Conservation (phyloP, 2,113 vertebrate genomes). For the Oplegnathus fasciatus region DNA sequence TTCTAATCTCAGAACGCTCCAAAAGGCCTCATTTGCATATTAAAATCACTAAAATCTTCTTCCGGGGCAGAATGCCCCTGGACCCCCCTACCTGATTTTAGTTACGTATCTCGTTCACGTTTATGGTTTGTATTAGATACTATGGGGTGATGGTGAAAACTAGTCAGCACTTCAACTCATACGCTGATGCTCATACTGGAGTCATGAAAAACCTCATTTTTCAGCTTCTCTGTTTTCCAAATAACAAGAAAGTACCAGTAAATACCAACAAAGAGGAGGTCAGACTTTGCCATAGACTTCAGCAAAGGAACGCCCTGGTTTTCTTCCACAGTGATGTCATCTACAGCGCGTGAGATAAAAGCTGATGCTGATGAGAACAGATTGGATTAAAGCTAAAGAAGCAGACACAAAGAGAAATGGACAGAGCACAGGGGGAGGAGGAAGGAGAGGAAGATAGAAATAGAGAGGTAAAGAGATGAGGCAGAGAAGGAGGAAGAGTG, state of each 20-base stretch:
- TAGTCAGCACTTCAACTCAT: no score
- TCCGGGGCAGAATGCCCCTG: no score
- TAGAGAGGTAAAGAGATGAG: constrained; percentile 31
- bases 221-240: neutral
- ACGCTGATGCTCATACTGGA: neutral
- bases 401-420: constrained; percentile 22
- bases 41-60: no score
- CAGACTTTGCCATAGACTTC: neutral
- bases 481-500: constrained; percentile 38
- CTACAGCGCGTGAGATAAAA: constrained; percentile 7
- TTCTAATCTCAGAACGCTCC: no score
- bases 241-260: neutral
- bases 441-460: neutral
- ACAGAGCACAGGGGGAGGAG: neutral
- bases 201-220: neutral
- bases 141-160: no score
- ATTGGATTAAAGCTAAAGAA: constrained; percentile 31
- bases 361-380: constrained; percentile 21
- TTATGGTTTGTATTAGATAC: neutral
- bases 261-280: neutral
- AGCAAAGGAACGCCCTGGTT: neutral
- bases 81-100: no score
- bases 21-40: no score
- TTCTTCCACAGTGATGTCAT: constrained; percentile 20
- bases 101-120: no score